Conservation (phyloP, 2,888 invertebrate genomes). For the Platycheirus rosarum region DNA sequence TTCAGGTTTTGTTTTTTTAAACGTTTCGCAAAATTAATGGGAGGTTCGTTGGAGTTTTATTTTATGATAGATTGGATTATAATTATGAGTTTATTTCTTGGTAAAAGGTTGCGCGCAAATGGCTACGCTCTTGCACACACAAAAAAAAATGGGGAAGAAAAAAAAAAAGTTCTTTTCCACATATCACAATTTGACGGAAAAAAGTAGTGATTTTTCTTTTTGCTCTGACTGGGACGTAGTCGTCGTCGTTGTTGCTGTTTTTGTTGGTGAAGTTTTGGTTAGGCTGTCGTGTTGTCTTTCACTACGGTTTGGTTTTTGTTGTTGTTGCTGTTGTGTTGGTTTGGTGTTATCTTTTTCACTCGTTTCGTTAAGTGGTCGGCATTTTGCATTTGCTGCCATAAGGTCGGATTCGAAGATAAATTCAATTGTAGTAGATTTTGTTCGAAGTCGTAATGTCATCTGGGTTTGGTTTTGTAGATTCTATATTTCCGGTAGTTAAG, state of each 20-base stretch:
- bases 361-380: conserved; percentile 69
- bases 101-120: conserved; percentile 65
- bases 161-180: conserved; percentile 66
- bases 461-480: not conserved
- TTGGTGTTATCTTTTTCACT: conserved; percentile 50
- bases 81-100: conserved; percentile 8
- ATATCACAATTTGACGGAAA: conserved; percentile 22
- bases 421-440: conserved; percentile 3
- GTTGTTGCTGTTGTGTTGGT: conserved; percentile 45
- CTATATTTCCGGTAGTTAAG: too few species aligned
- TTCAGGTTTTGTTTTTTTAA: not conserved
- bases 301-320: conserved; percentile 48
- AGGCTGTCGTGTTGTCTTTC: conserved; percentile 49
- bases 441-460: not conserved
- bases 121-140: conserved; percentile 71
- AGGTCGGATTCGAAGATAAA: conserved; percentile 46
- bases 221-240: conserved; percentile 29
- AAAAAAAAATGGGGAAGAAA: conserved; percentile 66
- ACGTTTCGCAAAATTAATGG: not conserved
- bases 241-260: conserved; percentile 18
- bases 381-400: conserved; percentile 67
- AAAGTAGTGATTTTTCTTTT: conserved; percentile 48
- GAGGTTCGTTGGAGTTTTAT: conserved; percentile 12
- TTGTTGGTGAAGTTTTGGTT: conserved; percentile 13
- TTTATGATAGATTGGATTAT: not conserved